Conservation (phyloP, 1,140 invertebrate genomes). For the Scylla paramamosain region DNA sequence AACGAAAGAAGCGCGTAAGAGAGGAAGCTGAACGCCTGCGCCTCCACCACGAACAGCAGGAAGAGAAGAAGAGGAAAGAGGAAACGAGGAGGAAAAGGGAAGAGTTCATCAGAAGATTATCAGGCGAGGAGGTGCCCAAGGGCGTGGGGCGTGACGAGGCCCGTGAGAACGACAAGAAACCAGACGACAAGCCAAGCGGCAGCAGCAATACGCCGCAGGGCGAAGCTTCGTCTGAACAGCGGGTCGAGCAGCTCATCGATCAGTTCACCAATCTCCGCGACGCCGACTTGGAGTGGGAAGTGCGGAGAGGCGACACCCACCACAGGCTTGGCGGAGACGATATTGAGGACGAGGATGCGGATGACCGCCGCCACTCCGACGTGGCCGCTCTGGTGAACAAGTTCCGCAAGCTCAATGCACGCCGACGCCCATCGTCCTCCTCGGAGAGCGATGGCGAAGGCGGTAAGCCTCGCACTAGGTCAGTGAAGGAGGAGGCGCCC, state of each 20-base stretch:
- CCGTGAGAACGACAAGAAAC: not conserved
- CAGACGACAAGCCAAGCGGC: not conserved
- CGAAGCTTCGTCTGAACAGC: not conserved
- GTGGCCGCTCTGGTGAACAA: conserved; percentile 44
- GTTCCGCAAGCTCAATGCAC: conserved; percentile 39
- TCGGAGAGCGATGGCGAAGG: not conserved
- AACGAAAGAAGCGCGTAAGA: conserved; percentile 7
- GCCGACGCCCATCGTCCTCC: not conserved
- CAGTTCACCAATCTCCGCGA: conserved; percentile 49
- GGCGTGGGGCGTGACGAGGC: not conserved
- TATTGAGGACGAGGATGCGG: not conserved
- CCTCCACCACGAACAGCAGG: not conserved
- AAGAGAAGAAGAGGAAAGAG: not conserved
- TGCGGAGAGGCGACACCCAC: not conserved
- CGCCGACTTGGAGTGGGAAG: not conserved
- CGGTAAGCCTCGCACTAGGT: not conserved
- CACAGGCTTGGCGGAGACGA: not conserved
- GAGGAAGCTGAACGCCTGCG: not conserved
- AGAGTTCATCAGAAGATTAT: not conserved
- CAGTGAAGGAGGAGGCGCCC: conserved; percentile 1
- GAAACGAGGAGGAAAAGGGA: not conserved
- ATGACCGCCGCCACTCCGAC: conserved; percentile 41
- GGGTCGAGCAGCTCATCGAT: conserved; percentile 51
- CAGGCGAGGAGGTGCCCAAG: not conserved
- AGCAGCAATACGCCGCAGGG: not conserved